Evolutionary conservation across 2,888 invertebrate genomes (phyloP).

Genomic region (Stomorhina lunata): DNA sequence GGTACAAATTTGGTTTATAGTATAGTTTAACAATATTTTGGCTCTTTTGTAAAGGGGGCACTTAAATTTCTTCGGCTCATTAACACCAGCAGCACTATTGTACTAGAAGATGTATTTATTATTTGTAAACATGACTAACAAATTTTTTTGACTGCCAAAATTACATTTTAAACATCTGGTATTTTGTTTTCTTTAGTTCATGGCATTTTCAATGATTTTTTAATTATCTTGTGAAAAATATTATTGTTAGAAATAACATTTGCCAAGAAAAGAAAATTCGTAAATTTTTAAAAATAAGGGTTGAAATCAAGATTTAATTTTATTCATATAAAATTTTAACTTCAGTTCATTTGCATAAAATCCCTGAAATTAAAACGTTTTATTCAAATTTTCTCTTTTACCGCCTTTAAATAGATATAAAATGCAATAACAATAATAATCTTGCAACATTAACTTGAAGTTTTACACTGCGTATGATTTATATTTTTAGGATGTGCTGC

Average conservation of each 20-base stretch:
- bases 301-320: not conserved
- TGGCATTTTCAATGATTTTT: not conserved
- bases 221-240: not conserved
- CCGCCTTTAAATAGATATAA: not conserved
- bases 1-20: constrained; percentile 5
- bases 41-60: not conserved
- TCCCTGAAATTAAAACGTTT: not conserved
- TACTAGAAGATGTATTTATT: not conserved
- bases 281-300: not conserved
- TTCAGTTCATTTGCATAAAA: not conserved
- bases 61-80: constrained; percentile 11
- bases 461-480: constrained; percentile 5
- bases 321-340: not conserved
- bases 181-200: not conserved
- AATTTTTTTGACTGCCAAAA: not conserved
- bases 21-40: constrained; percentile 31
- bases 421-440: not conserved
- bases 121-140: constrained; percentile 14
- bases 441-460: not conserved
- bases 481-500: not conserved
- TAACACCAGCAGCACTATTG: not conserved
- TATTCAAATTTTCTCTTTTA: not conserved
- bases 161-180: not conserved
- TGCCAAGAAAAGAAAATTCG: not conserved
- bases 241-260: not conserved